Evolutionary conservation across 2,797 vertebrate genomes (phyloP).

Genomic region (Carapus acus): DNA sequence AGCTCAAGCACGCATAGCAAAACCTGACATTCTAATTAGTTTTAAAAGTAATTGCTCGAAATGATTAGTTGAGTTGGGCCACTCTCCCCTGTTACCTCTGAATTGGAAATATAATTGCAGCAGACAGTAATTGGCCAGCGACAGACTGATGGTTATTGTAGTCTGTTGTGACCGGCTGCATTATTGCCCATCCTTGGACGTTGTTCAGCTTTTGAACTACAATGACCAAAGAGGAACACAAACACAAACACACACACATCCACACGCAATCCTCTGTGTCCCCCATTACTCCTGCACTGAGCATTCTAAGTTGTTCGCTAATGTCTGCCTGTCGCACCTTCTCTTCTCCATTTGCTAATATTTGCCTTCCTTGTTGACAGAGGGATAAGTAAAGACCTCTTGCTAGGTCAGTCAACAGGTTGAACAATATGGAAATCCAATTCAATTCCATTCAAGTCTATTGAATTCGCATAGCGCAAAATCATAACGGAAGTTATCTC

Average conservation of each 20-base stretch:
- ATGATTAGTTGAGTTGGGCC: slow-evolving; percentile 77
- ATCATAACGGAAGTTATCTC: too few species aligned
- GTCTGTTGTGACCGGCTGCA: slow-evolving; percentile 69
- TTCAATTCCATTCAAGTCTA: too few species aligned
- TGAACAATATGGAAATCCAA: background rate
- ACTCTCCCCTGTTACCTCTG: slow-evolving; percentile 71
- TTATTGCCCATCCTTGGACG: slow-evolving; percentile 71
- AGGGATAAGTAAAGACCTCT: slow-evolving; percentile 31
- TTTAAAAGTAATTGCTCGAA: slow-evolving; percentile 78
- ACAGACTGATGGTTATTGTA: slow-evolving; percentile 75
- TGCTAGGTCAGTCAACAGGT: slow-evolving; percentile 17
- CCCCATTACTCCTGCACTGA: slow-evolving; percentile 52
- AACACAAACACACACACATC: too few species aligned
- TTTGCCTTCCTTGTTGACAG: slow-evolving; percentile 35
- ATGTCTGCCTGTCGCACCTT: slow-evolving; percentile 33
- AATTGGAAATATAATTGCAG: slow-evolving; percentile 77
- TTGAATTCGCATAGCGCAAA: too few species aligned
- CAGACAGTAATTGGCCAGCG: slow-evolving; percentile 74
- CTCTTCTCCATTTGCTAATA: too few species aligned
- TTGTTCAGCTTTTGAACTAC: slow-evolving; percentile 73
- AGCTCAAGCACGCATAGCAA: slow-evolving; percentile 62
- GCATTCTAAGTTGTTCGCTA: slow-evolving; percentile 62
- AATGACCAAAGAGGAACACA: slow-evolving; percentile 69
- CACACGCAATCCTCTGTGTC: slow-evolving; percentile 71
- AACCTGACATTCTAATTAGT: slow-evolving; percentile 73